Evolutionary conservation across 2,113 vertebrate species (phyloP), one percentile per base, ranked within the genome.

Genomic region (Pedetes capensis): DNA sequence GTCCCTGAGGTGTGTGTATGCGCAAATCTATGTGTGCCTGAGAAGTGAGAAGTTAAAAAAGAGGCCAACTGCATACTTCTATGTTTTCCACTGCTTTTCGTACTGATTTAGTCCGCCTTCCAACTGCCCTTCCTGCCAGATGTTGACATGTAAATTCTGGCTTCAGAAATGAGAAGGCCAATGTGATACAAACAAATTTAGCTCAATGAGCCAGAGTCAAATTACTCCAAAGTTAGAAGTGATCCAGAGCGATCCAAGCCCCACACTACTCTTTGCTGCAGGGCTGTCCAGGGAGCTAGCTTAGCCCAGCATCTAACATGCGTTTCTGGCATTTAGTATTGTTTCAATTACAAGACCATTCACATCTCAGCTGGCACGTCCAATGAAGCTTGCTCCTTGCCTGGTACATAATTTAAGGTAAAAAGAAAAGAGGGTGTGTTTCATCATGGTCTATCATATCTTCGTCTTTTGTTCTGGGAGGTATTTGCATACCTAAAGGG

Each of bases 401-500:
- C 93, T 96, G 95, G 94, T 92, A 96, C 93, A 93, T 96, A 96
- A 97, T 98, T 95, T 94, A 97, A 98, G 95, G 98, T 97, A 90
- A 96, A 96, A 98, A 98, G 94, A 97, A 98, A 98, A 97, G 96
- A 97, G 92, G 91, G 85, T 96, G 97, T 97, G 94, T 97, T 98
- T 97, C 98, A 97, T 98, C 97, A 93, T 84, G 95, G 93, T 95
- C 97, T 97, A 97, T 98, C 98, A 97, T 98, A 98, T 98, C 96
- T 98, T 93, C 97, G 95, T 93, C 98, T 97, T 98, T 98, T 98
- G 98, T 99, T 99, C 98, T 98, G 98, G 98, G 98, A 98, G 97
- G 98, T 97, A 99, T 99, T 99, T 99, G 99, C 99, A 99, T 99
- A 99, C 99, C 98, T 99, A 99, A 99, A 98, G 98, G 98, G 98